Base-by-base conservation (phyloP, 2,797 vertebrate genomes). In the Heterohyrax brucei region DNA sequence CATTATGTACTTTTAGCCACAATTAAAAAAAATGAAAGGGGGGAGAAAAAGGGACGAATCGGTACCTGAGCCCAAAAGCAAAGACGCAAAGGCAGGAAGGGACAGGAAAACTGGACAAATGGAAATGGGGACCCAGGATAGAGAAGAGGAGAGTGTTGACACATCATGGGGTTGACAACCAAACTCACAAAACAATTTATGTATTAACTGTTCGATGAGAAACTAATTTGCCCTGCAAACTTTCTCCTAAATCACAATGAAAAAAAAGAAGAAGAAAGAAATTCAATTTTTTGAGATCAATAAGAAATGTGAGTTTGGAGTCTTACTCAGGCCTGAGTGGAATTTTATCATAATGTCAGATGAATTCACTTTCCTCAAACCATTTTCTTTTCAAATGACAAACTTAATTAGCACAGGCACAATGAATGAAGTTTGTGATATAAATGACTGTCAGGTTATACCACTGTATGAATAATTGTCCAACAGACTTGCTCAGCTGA, bases 381-480 rank as follows among this genome's bases (percentile, higher is more conserved):
- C 83, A 89, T 96, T 97, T 96, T 95, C 70, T 97, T 97, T 98
- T 98, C 84, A 95, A 97, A 96, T 2, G 1, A 68, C 93, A 95
- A 30, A 96, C 85, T 92, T 96, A 97, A 98, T 91, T 28, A 95
- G 59, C 82, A 91, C 33, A 94, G 78, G 75, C 73, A 96, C 85
- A 96, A 89, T 87, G 95, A 96, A 89, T 87, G 95, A 92, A 95
- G 64, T 97, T 84, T 82, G 61, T 33, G 70, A 62, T 96, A 96
- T 96, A 97, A 97, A 97, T 97, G 96, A 79, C 85, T 94, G 3
- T 95, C 91, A 97, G 96, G 62, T 96, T 83, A 39, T 81, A 87
- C 84, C 87, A 95, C 61, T 53, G 28, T 96, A 68, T 80, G 76
- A 96, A 90, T 92, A 94, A 96, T 94, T 93, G 66, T 91, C 82